Evolutionary conservation across 2,888 invertebrate genomes (phyloP).

Genomic region (Glaucopsyche alexis): DNA sequence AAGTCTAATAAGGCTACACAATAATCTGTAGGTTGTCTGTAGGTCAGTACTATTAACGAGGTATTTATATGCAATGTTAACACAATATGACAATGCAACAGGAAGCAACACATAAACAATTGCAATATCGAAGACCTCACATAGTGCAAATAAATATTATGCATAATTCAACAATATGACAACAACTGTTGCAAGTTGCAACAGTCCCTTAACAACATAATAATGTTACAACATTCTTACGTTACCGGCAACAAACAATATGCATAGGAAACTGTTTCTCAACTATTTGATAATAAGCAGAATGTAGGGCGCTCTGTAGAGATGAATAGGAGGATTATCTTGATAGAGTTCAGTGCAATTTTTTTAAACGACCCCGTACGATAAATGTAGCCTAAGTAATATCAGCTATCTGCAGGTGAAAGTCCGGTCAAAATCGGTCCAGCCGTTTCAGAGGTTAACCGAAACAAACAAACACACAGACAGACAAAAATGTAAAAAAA

Average conservation of each 20-base stretch:
- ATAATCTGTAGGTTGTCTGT: background rate
- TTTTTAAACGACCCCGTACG: too few species aligned
- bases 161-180: background rate
- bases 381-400: too few species aligned
- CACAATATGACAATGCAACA: background rate
- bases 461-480: too few species aligned
- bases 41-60: background rate
- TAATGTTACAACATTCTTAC: constrained; percentile 8
- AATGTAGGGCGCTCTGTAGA: background rate
- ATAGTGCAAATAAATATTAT: background rate
- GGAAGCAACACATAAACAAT: background rate
- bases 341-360: background rate
- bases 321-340: background rate
- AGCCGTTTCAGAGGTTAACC: too few species aligned
- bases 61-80: background rate
- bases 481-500: too few species aligned
- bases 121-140: constrained; percentile 1
- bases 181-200: background rate
- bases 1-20: background rate
- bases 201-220: constrained; percentile 7
- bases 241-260: background rate
- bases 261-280: background rate
- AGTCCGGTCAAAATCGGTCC: too few species aligned
- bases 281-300: background rate
- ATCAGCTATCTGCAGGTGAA: too few species aligned